A percentile compares a stretch with the other conserved stretches of the same genome.
phyloP scores from a whole-genome alignment of 2,797 vertebrate species.

The Parauchenoglanis ngamensis region DNA sequence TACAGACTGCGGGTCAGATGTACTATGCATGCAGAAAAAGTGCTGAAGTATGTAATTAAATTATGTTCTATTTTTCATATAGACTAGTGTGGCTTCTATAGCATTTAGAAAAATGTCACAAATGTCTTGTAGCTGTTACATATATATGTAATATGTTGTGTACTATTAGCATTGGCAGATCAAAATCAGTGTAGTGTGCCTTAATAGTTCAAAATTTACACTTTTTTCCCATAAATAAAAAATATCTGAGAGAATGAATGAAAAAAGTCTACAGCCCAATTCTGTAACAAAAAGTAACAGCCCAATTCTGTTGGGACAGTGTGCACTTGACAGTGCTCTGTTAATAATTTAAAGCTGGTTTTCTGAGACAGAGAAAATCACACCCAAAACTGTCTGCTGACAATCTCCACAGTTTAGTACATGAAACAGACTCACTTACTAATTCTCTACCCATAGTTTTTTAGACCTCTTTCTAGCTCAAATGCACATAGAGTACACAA shows the following conservation, averaged over 20 bases:
- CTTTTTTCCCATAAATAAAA: not conserved
- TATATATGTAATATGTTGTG: not conserved
- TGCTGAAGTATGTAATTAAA: not conserved
- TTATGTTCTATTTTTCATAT: not conserved
- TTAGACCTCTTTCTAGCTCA: not conserved
- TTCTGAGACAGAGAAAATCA: not conserved
- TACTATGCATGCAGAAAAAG: not conserved
- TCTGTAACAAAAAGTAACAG: not conserved
- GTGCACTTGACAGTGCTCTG: not conserved
- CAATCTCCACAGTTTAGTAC: not conserved
- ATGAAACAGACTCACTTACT: not conserved
- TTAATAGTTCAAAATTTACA: not conserved
- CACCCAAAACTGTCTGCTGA: not conserved
- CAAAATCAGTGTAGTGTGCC: not conserved
- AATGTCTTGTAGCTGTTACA: not conserved
- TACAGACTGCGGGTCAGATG: not conserved
- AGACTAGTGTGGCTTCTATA: not conserved
- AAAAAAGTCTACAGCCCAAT: not conserved
- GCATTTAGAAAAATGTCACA: not conserved
- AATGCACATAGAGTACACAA: not conserved
- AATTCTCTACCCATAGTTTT: not conserved
- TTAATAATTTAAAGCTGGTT: not conserved
- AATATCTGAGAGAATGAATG: not conserved
- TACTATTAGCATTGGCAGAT: not conserved
- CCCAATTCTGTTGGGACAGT: not conserved